Conservation (phyloP, 1,140 invertebrate species). For the Helicoverpa zea region DNA sequence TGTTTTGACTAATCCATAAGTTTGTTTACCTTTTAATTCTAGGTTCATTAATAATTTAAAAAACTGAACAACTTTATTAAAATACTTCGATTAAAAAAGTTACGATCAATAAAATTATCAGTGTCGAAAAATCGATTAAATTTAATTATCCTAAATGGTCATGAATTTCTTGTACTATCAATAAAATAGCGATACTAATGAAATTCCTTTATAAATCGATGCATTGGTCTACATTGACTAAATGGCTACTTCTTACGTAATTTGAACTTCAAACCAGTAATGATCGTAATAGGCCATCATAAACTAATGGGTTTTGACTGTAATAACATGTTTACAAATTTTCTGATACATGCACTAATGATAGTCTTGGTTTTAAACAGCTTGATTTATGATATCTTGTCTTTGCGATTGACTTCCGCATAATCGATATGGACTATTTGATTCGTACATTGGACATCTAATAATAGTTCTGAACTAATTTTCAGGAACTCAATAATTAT, state of each 20-base stretch:
- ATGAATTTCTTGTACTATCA: constrained; percentile 9
- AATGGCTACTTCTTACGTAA: neutral
- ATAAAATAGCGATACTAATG: constrained; percentile 28
- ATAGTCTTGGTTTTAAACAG: constrained; percentile 26
- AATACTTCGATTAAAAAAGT: no score
- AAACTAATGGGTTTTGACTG: neutral
- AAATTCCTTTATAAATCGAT: neutral
- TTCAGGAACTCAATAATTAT: neutral
- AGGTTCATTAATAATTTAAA: no score
- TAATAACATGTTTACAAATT: constrained; percentile 38
- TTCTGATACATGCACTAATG: constrained; percentile 19
- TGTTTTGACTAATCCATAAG: neutral
- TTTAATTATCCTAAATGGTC: neutral
- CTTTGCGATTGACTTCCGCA: constrained; percentile 14
- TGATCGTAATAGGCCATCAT: constrained; percentile 15
- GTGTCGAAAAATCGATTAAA: no score
- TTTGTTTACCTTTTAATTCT: no score
- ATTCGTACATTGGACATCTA: constrained; percentile 2
- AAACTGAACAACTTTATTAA: no score
- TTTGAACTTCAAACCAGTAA: constrained; percentile 33
- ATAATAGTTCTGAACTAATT: neutral
- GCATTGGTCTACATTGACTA: constrained; percentile 1
- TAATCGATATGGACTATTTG: constrained; percentile 10
- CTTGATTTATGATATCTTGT: constrained; percentile 34
- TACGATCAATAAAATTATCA: no score